Evolutionary conservation across 2,888 invertebrate species (phyloP), one percentile per base, ranked within the genome.

Genomic region (Scotopteryx bipunctaria): DNA sequence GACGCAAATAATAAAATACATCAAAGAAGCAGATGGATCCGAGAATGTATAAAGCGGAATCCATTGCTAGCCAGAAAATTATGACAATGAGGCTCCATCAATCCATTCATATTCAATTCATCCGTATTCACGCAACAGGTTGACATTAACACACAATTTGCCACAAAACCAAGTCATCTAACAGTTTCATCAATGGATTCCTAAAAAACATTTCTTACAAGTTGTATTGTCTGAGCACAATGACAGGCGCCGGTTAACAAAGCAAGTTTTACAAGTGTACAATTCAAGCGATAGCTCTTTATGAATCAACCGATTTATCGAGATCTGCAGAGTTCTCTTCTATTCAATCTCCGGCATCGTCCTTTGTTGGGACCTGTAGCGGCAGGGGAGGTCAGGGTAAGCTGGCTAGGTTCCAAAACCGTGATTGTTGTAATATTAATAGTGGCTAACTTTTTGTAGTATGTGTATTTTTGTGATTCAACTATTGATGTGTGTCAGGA

Each of bases 201-300:
- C 86, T 88, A 89, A 90, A 90, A 89, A 89, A 86, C 85, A 80
- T 85, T 88, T 81, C 90, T 89, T 88, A 83, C 87, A 88, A 87
- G 83, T 86, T 82, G 80, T 78, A 90, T 90, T 90, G 89, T 90
- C 81, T 87, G 86, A 75, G 61, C 58, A 88, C 87, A 89, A 88
- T 86, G 82, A 80, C 86, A 83, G 77, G 84, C 89, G 86, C 83
- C 86, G 72, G 66, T 69, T 83, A 84, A 89, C 89, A 89, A 89
- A 82, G 83, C 79, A 69, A 74, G 73, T 81, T 74, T 81, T 87
- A 89, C 89, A 89, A 89, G 89, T 90, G 89, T 88, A 88, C 85
- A 81, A 86, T 89, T 88, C 87, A 87, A 77, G 76, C 78, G 80
- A 86, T 88, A 84, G 82, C 81, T 87, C 83, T 89, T 87, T 89